These are phyloP conservation scores for Agapornis roseicollis DNA, from an alignment of 2,113 vertebrate species.

Conservation along the genomic window DNA sequence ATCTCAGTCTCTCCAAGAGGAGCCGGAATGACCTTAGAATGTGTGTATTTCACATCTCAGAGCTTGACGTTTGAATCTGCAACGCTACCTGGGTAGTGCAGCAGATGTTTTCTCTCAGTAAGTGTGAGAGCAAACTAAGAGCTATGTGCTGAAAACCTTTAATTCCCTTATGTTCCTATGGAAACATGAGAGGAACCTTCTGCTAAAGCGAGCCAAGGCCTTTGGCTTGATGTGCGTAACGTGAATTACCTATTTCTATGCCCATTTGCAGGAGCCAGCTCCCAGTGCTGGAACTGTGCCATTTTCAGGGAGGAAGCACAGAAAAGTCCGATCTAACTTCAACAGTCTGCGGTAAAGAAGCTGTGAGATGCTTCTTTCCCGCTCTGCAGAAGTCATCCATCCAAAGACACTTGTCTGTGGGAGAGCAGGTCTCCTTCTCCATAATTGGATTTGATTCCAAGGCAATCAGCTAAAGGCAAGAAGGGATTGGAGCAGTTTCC, in stretches of 20 bases:
- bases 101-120: slow-evolving; percentile 35
- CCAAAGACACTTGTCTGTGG: neutral
- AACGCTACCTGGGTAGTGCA: neutral
- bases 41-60: neutral
- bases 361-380: neutral
- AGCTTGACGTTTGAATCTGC: neutral
- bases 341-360: neutral
- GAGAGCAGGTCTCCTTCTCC: neutral
- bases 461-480: neutral
- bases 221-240: neutral
- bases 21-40: neutral
- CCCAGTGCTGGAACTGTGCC: neutral
- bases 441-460: neutral
- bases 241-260: neutral
- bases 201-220: neutral
- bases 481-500: neutral
- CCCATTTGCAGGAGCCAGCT: neutral
- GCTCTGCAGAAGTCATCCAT: neutral
- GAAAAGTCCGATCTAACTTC: slow-evolving; percentile 15
- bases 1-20: neutral
- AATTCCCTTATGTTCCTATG: slow-evolving; percentile 48
- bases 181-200: slow-evolving; percentile 18
- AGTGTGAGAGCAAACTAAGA: slow-evolving; percentile 10
- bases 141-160: neutral
- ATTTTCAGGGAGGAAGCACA: neutral